Conservation (phyloP, 2,797 vertebrate genomes). For the Poecile montanus region DNA sequence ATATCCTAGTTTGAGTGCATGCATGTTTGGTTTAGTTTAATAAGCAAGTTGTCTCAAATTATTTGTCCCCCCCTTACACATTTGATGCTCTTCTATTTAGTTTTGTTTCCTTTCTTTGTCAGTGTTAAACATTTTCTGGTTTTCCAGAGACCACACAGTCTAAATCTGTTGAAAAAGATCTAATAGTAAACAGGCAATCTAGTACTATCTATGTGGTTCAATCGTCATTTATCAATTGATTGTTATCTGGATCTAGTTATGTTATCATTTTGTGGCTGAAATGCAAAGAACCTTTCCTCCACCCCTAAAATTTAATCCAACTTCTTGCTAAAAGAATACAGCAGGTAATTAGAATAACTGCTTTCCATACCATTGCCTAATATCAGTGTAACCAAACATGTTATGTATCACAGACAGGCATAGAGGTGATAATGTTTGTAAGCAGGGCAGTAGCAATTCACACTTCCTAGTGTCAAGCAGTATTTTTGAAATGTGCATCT, state of each 20-base stretch:
- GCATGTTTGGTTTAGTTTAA: conserved; percentile 28
- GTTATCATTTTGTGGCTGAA: conserved; percentile 77
- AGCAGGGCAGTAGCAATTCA: neutral
- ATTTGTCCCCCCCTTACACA: conserved; percentile 16
- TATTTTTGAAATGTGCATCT: conserved; percentile 37
- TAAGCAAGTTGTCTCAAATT: conserved; percentile 41
- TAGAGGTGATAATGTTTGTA: neutral
- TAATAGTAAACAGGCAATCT: conserved; percentile 76
- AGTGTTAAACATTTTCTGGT: conserved; percentile 59
- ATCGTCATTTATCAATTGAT: conserved; percentile 81
- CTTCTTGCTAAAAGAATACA: conserved; percentile 32
- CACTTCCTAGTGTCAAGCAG: conserved; percentile 7
- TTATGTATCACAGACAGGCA: neutral
- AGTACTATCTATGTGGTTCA: conserved; percentile 76
- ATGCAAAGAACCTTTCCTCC: conserved; percentile 8
- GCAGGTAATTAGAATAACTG: conserved; percentile 35
- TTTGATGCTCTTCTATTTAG: conserved; percentile 18
- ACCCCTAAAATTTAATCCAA: neutral
- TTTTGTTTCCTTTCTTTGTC: conserved; percentile 65
- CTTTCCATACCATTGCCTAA: conserved; percentile 26
- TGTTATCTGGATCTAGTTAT: conserved; percentile 73
- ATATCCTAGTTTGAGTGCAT: neutral
- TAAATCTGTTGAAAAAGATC: conserved; percentile 73
- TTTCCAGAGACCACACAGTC: conserved; percentile 57
- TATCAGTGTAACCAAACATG: conserved; percentile 27